Evolutionary conservation across 1,140 invertebrate genomes (phyloP), one percentile per base, ranked within the genome.

Genomic region (Cylas formicarius): DNA sequence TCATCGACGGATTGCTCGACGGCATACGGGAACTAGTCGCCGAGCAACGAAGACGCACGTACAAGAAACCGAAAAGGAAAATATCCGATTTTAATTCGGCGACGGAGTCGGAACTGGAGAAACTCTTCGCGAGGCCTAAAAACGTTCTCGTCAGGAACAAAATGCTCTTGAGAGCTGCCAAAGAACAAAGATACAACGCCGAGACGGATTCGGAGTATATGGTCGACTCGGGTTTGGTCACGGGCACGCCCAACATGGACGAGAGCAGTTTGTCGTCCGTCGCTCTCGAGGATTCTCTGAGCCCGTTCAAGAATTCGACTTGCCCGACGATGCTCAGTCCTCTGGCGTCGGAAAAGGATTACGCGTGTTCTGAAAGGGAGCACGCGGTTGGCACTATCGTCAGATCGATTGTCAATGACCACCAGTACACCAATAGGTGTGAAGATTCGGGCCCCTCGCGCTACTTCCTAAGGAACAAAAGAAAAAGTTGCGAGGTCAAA

Each of bases 101-200:
- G 31, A 48, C 44, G 9, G 50, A 53, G 18, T 36, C 43, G 7
- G 51, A 53, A 22, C n/a, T 53, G 8, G 40, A 49, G 29, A 21
- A 28, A 26, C 26, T 53, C 18, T 45, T 52, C 16, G 10, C 14
- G 19, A 39, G 26, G 11, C 14, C 17, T 19, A 24, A 18, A 8
- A 32, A 44, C 23, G 33, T 47, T 23, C 35, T 52, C 8, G 22
- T 34, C 23, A 37, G 44, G 21, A 52, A 52, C 18, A 47, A 36
- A 33, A 31, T 22, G 20, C 35, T 52, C 17, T 16, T 44, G 13
- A 34, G 11, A 1, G 20, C 23, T 11, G 47, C 44, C 9, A 37
- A 34, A 47, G 22, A 31, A 28, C 41, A 40, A 20, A 22, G 11
- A 23, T 11, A 14, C 19, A 19, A 20, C 2, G 40, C 38, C 9